phyloP scores from a whole-genome alignment of 1,140 invertebrate genomes.

The Drosophila bocqueti region DNA sequence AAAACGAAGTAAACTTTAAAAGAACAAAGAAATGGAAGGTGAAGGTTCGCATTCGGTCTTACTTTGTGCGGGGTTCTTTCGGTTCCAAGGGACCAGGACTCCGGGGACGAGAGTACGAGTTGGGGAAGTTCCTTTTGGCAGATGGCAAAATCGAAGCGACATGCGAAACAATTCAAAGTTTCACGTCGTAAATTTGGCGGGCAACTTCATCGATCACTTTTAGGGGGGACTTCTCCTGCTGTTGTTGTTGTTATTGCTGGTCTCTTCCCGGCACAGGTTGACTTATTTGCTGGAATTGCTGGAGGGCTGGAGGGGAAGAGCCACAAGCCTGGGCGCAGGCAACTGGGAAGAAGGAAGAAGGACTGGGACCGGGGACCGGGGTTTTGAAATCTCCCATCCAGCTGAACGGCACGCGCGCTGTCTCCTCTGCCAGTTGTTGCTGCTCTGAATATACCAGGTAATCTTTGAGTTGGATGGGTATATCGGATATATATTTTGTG shows the following conservation, averaged over 20 bases:
- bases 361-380: slow-evolving; percentile 6
- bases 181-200: slow-evolving; percentile 82
- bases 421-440: slow-evolving; percentile 46
- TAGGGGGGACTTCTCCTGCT: slow-evolving; percentile 45
- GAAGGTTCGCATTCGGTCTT: slow-evolving; percentile 6
- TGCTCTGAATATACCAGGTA: slow-evolving; percentile 8
- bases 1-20: neutral
- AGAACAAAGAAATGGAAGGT: slow-evolving; percentile 12
- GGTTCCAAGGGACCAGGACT: neutral
- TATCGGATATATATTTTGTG: neutral
- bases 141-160: slow-evolving; percentile 79
- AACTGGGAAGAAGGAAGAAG: slow-evolving; percentile 14
- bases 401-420: slow-evolving; percentile 75
- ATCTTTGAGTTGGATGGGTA: slow-evolving; percentile 1
- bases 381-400: slow-evolving; percentile 41
- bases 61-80: neutral
- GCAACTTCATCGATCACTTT: slow-evolving; percentile 84
- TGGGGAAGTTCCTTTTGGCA: slow-evolving; percentile 47
- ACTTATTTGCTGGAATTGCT: slow-evolving; percentile 74
- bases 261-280: slow-evolving; percentile 63
- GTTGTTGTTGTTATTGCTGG: slow-evolving; percentile 30
- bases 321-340: slow-evolving; percentile 19
- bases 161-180: slow-evolving; percentile 84
- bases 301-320: slow-evolving; percentile 15
- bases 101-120: neutral